Evolutionary conservation across 2,113 vertebrate genomes (phyloP).

Genomic region (Barnardius zonarius): DNA sequence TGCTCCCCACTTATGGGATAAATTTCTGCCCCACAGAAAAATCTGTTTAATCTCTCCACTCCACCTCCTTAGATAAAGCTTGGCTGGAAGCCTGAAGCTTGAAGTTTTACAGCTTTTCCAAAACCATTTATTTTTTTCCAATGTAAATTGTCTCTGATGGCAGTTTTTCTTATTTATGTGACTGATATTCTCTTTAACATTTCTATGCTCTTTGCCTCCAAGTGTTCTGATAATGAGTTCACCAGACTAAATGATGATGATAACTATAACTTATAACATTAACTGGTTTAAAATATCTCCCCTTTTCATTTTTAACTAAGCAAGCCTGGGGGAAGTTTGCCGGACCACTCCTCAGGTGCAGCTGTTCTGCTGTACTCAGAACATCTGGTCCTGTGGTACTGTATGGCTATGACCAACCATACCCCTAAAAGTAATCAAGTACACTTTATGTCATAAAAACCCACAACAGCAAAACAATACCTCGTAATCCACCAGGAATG

Average conservation of each 20-base stretch:
- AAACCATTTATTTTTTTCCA: slow-evolving; percentile 24
- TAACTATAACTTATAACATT: background rate
- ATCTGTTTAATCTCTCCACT: slow-evolving; percentile 10
- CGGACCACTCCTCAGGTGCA: background rate
- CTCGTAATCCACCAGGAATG: slow-evolving; percentile 7
- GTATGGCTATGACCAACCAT: background rate
- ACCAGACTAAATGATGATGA: background rate
- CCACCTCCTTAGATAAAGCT: slow-evolving; percentile 10
- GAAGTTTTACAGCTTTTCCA: slow-evolving; percentile 27
- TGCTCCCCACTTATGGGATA: background rate
- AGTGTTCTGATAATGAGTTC: background rate
- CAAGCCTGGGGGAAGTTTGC: background rate
- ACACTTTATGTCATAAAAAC: slow-evolving; percentile 3
- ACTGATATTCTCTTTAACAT: background rate
- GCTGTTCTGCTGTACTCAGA: background rate
- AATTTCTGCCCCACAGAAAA: background rate
- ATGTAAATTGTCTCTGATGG: slow-evolving; percentile 6
- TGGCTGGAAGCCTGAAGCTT: slow-evolving; percentile 12
- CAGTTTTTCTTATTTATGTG: background rate
- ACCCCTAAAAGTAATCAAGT: slow-evolving; percentile 20
- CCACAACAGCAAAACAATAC: slow-evolving; percentile 18
- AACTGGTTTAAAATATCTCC: background rate
- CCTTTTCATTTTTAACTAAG: background rate
- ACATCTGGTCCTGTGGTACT: slow-evolving; percentile 34
- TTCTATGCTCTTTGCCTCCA: background rate